These are phyloP conservation scores for Epinephelus awoara DNA, from an alignment of 2,797 vertebrate genomes.

Conservation along the genomic window DNA sequence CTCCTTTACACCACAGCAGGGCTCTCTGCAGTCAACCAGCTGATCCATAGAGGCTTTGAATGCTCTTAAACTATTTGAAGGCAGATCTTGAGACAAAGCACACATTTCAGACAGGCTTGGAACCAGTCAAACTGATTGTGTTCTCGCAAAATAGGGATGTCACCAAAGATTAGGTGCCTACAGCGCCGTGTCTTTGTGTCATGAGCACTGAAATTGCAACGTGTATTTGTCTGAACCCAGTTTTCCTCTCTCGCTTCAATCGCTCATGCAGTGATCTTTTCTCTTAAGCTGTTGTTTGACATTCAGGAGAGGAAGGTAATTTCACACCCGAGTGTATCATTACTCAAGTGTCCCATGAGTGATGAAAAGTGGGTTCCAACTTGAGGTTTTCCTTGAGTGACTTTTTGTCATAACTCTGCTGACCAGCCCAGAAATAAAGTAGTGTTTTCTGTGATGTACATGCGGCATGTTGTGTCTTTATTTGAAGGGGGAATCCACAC, in stretches of 20 bases:
- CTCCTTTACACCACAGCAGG: conserved; percentile 27
- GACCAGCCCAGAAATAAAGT: conserved; percentile 55
- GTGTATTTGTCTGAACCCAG: neutral
- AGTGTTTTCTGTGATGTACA: conserved; percentile 18
- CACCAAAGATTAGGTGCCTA: neutral
- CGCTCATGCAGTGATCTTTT: neutral
- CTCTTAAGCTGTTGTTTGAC: conserved; percentile 40
- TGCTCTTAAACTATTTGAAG: neutral
- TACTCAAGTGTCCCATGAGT: conserved; percentile 18
- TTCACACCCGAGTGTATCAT: conserved; percentile 36
- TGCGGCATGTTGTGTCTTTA: conserved; percentile 17
- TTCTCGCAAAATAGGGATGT: neutral
- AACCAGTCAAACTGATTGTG: neutral
- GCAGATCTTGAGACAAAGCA: conserved; percentile 7
- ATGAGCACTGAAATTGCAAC: neutral
- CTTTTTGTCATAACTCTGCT: conserved; percentile 30
- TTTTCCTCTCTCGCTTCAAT: conserved; percentile 2
- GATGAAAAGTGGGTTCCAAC: conserved; percentile 24
- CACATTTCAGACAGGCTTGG: neutral
- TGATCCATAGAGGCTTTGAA: conserved; percentile 38
- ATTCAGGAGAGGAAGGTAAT: conserved; percentile 42
- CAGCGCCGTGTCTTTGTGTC: neutral
- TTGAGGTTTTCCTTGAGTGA: conserved; percentile 8
- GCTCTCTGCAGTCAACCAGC: conserved; percentile 36
- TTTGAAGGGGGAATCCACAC: conserved; percentile 35